Conservation (phyloP, 2,888 invertebrate genomes). For the Clivina fossor region DNA sequence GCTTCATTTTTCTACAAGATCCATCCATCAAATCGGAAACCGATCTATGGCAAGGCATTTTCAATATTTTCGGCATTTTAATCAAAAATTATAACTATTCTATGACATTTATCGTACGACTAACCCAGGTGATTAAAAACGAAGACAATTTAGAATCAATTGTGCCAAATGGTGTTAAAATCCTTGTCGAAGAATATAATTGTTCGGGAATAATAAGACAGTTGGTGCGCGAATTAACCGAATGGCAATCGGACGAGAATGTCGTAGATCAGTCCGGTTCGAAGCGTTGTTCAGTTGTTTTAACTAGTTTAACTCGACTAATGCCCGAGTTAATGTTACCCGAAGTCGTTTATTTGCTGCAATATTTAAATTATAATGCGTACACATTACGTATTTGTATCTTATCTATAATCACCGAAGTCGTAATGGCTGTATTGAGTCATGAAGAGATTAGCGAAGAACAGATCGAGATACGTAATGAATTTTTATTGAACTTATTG, state of each 20-base stretch:
- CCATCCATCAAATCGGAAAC: conserved; percentile 64
- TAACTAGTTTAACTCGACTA: conserved; percentile 48
- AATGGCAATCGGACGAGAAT: conserved; percentile 63
- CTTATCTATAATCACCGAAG: conserved; percentile 79
- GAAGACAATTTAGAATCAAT: conserved; percentile 71
- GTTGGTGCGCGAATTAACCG: conserved; percentile 72
- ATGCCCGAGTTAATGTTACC: conserved; percentile 51
- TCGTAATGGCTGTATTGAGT: conserved; percentile 70
- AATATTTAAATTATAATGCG: conserved; percentile 51
- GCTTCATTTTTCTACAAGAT: conserved; percentile 71
- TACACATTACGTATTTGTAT: conserved; percentile 77
- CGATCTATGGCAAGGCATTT: conserved; percentile 67
- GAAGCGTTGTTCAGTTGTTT: conserved; percentile 45
- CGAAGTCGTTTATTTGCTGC: conserved; percentile 48
- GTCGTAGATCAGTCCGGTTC: conserved; percentile 53
- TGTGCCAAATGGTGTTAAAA: conserved; percentile 70
- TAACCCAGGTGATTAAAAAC: conserved; percentile 73
- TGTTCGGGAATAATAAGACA: conserved; percentile 71
- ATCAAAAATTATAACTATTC: conserved; percentile 85
- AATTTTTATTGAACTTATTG: conserved; percentile 75
- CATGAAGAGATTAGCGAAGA: conserved; percentile 71
- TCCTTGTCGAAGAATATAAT: conserved; percentile 67
- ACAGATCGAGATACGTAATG: conserved; percentile 69
- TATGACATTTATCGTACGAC: conserved; percentile 71
- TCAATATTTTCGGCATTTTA: conserved; percentile 77